These are phyloP conservation scores for Papio anubis DNA, from an alignment of 2,113 vertebrate genomes.

Conservation along the genomic window DNA sequence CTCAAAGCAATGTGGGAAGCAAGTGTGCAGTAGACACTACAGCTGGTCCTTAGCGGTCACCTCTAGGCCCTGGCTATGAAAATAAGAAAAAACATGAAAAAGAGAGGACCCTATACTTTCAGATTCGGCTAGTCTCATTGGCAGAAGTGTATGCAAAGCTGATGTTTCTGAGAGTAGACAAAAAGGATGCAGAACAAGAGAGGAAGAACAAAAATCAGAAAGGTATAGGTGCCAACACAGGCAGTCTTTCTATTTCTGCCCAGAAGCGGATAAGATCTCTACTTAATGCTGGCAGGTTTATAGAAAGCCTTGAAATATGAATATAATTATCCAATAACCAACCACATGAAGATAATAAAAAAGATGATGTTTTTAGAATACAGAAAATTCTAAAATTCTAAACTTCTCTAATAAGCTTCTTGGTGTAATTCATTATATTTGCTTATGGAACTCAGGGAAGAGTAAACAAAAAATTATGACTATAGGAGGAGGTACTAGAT, in stretches of 20 bases:
- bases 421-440: slow-evolving; percentile 1
- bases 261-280: slow-evolving; percentile 34
- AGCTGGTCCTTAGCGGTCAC: not conserved
- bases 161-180: not conserved
- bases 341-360: slow-evolving; percentile 49
- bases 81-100: not conserved
- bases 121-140: not conserved
- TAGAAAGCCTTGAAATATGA: slow-evolving; percentile 47
- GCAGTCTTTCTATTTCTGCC: not conserved
- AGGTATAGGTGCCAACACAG: not conserved
- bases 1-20: not conserved
- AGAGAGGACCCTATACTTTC: not conserved
- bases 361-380: slow-evolving; percentile 52
- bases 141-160: not conserved
- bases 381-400: slow-evolving; percentile 69
- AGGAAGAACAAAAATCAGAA: not conserved
- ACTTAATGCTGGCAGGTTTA: slow-evolving; percentile 55
- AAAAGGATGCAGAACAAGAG: not conserved
- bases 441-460: slow-evolving; percentile 20
- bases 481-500: not conserved
- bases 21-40: not conserved
- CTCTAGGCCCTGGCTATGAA: not conserved
- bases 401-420: slow-evolving; percentile 52
- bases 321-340: slow-evolving; percentile 53
- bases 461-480: slow-evolving; percentile 25